These are phyloP conservation scores for Unio delphinus DNA, from an alignment of 2,888 invertebrate species.

Conservation along the genomic window DNA sequence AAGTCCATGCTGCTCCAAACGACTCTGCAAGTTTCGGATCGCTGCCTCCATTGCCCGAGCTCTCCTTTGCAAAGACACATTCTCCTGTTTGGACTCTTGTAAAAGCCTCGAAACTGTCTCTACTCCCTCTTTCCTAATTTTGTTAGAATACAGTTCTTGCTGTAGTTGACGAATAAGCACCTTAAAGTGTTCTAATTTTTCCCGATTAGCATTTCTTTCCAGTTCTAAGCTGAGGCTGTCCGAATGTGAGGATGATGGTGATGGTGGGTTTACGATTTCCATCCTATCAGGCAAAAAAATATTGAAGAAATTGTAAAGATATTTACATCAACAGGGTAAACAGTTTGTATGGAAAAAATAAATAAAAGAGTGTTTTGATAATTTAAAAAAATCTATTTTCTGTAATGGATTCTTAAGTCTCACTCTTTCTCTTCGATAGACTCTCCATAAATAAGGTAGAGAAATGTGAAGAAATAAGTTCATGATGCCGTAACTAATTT, in stretches of 20 bases:
- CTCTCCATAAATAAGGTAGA: no score
- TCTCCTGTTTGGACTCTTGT: slow-evolving; percentile 55
- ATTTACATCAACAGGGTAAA: no score
- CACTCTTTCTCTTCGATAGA: no score
- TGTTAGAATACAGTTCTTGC: slow-evolving; percentile 46
- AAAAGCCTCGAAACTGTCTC: slow-evolving; percentile 56
- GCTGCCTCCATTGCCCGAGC: slow-evolving; percentile 46
- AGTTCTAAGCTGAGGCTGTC: slow-evolving; percentile 25
- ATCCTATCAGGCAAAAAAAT: background rate
- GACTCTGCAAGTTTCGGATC: slow-evolving; percentile 53
- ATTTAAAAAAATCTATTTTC: no score
- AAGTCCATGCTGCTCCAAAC: slow-evolving; percentile 47
- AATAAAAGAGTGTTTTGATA: no score
- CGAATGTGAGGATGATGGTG: background rate
- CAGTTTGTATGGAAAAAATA: no score
- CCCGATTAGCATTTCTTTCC: slow-evolving; percentile 41
- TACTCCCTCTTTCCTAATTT: slow-evolving; percentile 52
- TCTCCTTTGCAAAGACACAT: slow-evolving; percentile 40
- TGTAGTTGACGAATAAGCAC: slow-evolving; percentile 43
- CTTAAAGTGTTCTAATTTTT: slow-evolving; percentile 47
- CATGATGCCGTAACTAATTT: no score
- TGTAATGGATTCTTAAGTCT: no score
- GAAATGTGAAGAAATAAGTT: no score
- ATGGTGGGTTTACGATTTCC: slow-evolving; percentile 3
- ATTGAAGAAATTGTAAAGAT: no score